These are phyloP conservation scores for Nesospiza acunhae DNA, from an alignment of 2,113 vertebrate species.

Conservation along the genomic window DNA sequence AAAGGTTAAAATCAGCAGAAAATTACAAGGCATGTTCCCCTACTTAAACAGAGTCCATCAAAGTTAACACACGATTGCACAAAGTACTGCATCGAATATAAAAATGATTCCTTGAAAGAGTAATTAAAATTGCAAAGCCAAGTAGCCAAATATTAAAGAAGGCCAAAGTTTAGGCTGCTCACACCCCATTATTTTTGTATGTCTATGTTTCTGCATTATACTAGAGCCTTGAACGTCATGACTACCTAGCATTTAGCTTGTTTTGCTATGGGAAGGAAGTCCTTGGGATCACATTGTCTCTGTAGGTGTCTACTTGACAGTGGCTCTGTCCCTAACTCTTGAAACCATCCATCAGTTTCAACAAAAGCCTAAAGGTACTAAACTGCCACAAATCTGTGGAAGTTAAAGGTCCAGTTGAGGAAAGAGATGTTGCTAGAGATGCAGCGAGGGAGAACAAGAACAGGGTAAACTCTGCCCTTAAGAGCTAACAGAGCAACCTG, in stretches of 20 bases:
- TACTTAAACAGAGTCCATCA: background rate
- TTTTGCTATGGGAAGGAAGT: background rate
- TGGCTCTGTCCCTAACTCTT: background rate
- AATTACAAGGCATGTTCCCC: background rate
- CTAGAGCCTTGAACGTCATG: background rate
- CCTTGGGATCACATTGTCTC: background rate
- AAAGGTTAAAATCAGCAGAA: background rate
- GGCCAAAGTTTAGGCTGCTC: background rate
- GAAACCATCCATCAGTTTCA: background rate
- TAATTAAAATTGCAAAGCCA: background rate
- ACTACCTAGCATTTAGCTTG: background rate
- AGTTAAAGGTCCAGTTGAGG: background rate
- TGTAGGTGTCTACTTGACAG: background rate
- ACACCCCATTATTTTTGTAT: background rate
- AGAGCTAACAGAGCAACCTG: background rate
- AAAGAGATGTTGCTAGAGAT: background rate
- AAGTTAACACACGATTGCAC: accelerated
- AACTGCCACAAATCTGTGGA: background rate
- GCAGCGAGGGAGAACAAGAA: background rate
- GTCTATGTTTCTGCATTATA: background rate
- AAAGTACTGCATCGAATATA: background rate
- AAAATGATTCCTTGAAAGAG: background rate
- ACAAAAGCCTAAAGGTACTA: background rate
- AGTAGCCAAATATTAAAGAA: background rate
- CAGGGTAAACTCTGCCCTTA: background rate